Conservation (phyloP, 2,888 invertebrate species). For the Aphelenchoides bicaudatus region DNA sequence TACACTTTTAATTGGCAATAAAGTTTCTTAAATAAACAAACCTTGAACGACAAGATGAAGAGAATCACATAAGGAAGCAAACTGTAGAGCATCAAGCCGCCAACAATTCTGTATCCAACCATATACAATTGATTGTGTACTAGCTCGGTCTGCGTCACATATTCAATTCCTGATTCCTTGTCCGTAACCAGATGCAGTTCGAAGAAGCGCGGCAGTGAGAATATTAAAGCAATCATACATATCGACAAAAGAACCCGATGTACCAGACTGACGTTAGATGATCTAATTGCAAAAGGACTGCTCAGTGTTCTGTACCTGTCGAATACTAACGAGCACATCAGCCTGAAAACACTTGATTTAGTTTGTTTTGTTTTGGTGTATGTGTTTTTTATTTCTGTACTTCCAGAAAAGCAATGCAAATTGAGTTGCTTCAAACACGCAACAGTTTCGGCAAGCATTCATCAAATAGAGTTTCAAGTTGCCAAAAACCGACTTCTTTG, state of each 20-base stretch:
- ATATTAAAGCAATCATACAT: slow-evolving; percentile 29
- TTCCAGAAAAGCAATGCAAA: not conserved
- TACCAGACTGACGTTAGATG: slow-evolving; percentile 20
- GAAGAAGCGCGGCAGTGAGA: slow-evolving; percentile 35
- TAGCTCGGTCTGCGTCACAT: slow-evolving; percentile 30
- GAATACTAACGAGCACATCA: slow-evolving; percentile 38
- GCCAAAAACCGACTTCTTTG: no score
- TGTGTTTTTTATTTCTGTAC: no score
- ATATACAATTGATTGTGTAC: slow-evolving; percentile 35
- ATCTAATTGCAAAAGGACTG: slow-evolving; percentile 30
- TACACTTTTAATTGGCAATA: no score
- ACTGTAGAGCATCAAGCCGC: slow-evolving; percentile 38
- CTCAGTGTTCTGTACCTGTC: slow-evolving; percentile 36
- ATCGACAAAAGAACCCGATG: slow-evolving; percentile 27
- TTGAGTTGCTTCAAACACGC: no score
- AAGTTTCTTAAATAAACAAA: slow-evolving; percentile 18
- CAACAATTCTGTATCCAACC: slow-evolving; percentile 38
- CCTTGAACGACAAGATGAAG: slow-evolving; percentile 27
- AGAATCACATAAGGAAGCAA: slow-evolving; percentile 37
- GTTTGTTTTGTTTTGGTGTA: no score
- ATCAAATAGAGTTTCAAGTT: no score
- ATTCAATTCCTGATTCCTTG: slow-evolving; percentile 3
- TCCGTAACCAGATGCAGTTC: slow-evolving; percentile 28
- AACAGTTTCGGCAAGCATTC: no score
- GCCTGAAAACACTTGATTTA: no score